These are phyloP conservation scores for Holothuria glaberrima DNA, from an alignment of 35 echinoderm and acorn worm species.

Conservation along the genomic window DNA sequence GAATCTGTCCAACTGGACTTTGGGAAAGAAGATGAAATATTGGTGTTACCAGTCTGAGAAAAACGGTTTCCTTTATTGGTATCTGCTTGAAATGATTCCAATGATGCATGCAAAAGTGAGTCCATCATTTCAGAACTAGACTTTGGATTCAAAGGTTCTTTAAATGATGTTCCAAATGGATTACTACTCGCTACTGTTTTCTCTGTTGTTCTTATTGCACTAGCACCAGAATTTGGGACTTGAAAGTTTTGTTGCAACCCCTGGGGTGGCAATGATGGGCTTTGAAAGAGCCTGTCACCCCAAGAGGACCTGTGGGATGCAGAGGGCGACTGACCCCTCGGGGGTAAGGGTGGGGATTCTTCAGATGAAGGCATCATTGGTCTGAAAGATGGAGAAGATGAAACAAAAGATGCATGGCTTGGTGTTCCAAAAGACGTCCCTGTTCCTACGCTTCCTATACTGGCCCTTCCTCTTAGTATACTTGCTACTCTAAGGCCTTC, in stretches of 20 bases:
- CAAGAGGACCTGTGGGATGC: slow-evolving; percentile 5
- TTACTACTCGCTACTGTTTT: background rate
- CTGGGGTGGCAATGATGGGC: background rate
- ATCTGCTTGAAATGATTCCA: slow-evolving; percentile 6
- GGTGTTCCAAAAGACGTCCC: slow-evolving; percentile 10
- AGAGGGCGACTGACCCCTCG: background rate
- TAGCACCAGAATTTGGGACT: background rate
- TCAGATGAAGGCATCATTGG: background rate
- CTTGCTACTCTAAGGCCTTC: background rate
- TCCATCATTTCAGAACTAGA: slow-evolving; percentile 52
- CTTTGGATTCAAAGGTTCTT: background rate
- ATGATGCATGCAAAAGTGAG: slow-evolving; percentile 21
- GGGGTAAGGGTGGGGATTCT: too few species aligned
- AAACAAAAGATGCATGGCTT: slow-evolving; percentile 15
- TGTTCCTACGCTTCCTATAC: background rate
- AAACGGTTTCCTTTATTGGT: background rate
- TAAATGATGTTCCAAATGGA: background rate
- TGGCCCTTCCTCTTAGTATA: background rate
- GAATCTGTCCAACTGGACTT: background rate
- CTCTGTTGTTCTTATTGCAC: slow-evolving; percentile 44
- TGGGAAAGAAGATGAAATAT: slow-evolving; percentile 2
- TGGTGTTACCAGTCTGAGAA: background rate
- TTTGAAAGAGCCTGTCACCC: slow-evolving; percentile 47
- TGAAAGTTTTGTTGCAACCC: background rate
- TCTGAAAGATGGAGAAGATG: background rate